These are phyloP conservation scores for Caenorhabditis doughertyi DNA, from an alignment of 2,888 invertebrate species.

Conservation along the genomic window DNA sequence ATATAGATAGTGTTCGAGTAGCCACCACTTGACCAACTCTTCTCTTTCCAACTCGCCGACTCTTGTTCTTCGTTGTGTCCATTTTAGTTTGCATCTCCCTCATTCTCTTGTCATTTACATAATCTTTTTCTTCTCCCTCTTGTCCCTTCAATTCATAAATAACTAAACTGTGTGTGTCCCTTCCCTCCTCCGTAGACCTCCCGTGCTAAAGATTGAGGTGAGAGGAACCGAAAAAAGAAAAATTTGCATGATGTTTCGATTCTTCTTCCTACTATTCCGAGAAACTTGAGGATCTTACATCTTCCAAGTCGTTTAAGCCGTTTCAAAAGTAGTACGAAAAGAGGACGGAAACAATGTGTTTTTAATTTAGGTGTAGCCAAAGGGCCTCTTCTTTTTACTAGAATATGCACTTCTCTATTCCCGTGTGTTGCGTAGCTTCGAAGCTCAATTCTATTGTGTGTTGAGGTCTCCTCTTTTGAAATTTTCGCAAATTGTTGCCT, in stretches of 20 bases:
- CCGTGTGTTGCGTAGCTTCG: slow-evolving; percentile 20
- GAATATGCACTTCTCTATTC: slow-evolving; percentile 41
- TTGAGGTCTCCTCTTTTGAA: slow-evolving; percentile 32
- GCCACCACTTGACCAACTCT: slow-evolving; percentile 36
- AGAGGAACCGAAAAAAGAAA: slow-evolving; percentile 19
- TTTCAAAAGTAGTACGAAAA: slow-evolving; percentile 5
- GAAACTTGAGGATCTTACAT: slow-evolving; percentile 43
- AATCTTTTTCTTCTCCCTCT: slow-evolving; percentile 33
- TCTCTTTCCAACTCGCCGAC: slow-evolving; percentile 44
- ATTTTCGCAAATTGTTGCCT: slow-evolving; percentile 44
- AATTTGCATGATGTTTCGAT: slow-evolving; percentile 58
- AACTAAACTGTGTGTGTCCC: slow-evolving; percentile 50
- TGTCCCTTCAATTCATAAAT: slow-evolving; percentile 44
- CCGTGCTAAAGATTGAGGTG: not conserved
- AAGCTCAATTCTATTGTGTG: slow-evolving; percentile 35
- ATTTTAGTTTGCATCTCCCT: slow-evolving; percentile 25
- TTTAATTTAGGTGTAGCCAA: slow-evolving; percentile 38
- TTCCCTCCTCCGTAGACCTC: not conserved
- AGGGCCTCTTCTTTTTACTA: slow-evolving; percentile 31
- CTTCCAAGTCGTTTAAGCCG: not conserved
- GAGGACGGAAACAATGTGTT: slow-evolving; percentile 61
- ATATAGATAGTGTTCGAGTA: slow-evolving; percentile 47
- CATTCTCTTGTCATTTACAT: slow-evolving; percentile 48
- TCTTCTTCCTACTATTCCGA: not conserved
- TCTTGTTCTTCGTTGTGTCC: not conserved